Base-by-base conservation (phyloP, 1,140 invertebrate species). In the Trachymyrmex septentrionalis region DNA sequence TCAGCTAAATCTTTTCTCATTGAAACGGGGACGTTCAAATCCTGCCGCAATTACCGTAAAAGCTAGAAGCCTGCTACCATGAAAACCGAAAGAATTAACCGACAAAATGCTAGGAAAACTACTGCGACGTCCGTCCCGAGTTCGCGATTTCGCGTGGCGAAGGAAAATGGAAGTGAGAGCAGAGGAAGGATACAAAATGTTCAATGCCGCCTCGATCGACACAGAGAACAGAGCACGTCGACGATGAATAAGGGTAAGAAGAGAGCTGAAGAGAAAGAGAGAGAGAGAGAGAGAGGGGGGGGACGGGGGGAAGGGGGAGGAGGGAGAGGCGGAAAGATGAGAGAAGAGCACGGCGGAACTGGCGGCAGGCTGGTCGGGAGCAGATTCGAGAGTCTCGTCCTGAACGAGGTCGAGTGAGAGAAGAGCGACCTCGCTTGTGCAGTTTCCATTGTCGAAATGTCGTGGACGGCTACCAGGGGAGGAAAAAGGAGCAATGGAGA, bases 391-490 rank as follows among this genome's bases (percentile, higher is more conserved):
- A 90, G 66, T 50, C 76, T 80, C 80, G 66, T 55, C 53, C 50
- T 61, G 64, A 75, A 80, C 61, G 88, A 76, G 69, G 63, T 81
- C 24, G 73, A 75, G 59, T 57, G 84, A 87, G 85, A 90, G 34
- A 71, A 55, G 24, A 55, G 67, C 66, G 78, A 90, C 72, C 87
- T 76, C 72, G 69, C 59, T 71, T 67, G 82, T 67, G 75, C 44
- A 81, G 91, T 91, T 91, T 90, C 91, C 90, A 92, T 92, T 90
- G 91, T 93, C 86, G 82, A 89, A 91, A 91, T 85, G 86, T 90
- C 77, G 81, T 61, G 57, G 53, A 57, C 55, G 73, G 69, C 24
- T 57, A 53, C 59, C 30, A 34, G 34, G 38, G 72, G 71, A 48
- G 86, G 71, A 87, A 88, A 90, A 91, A 89, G 85, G 86, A 86